phyloP scores from a whole-genome alignment of 2,113 vertebrate species.

The Xyliphius kryptos region DNA sequence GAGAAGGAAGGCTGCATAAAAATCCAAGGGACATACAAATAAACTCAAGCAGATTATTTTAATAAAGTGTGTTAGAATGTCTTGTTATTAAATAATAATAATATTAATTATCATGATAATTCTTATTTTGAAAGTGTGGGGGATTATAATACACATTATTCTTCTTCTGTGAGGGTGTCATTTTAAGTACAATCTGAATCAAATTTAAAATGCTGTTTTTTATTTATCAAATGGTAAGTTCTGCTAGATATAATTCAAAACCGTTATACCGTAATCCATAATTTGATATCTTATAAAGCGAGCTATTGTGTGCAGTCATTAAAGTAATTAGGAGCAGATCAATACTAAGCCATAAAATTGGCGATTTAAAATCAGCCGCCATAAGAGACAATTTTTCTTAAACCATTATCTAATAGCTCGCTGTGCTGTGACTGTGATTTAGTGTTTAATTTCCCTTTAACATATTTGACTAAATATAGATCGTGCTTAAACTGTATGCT shows the following conservation, averaged over 20 bases:
- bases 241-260: constrained; percentile 1
- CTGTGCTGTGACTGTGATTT: not conserved
- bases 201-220: too few relatives aligned
- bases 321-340: constrained; percentile 19
- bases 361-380: constrained; percentile 16
- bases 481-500: too few relatives aligned
- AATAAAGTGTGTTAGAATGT: constrained; percentile 19
- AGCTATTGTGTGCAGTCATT: constrained; percentile 30
- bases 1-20: constrained; percentile 25
- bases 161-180: constrained; percentile 11
- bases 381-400: constrained; percentile 27
- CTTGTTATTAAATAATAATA: too few relatives aligned
- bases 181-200: not conserved
- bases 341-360: constrained; percentile 21
- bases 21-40: constrained; percentile 33
- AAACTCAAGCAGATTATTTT: constrained; percentile 28
- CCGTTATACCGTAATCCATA: not conserved
- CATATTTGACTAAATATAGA: not conserved
- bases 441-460: constrained; percentile 29
- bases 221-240: not conserved
- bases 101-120: too few relatives aligned
- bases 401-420: not conserved
- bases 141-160: constrained; percentile 18
- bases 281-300: constrained; percentile 7
- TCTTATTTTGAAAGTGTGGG: constrained; percentile 5